phyloP scores from a whole-genome alignment of 2,113 vertebrate species.

The Mionectes macconnelli region DNA sequence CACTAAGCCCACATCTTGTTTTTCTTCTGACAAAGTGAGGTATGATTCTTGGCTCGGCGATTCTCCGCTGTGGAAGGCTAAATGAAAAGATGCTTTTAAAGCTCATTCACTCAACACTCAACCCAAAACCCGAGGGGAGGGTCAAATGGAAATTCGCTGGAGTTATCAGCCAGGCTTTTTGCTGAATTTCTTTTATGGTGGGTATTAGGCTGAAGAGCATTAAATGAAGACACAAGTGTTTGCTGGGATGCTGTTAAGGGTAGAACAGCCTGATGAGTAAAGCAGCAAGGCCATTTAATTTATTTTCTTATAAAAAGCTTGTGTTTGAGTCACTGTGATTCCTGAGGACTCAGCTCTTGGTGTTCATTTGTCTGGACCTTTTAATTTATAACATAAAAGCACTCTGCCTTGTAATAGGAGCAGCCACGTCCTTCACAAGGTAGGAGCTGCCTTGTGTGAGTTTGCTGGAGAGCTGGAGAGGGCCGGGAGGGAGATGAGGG shows the following conservation, averaged over 20 bases:
- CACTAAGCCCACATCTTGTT: constrained; percentile 62
- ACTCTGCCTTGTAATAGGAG: not conserved
- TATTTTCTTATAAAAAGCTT: not conserved
- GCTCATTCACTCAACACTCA: constrained; percentile 55
- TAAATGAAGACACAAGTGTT: not conserved
- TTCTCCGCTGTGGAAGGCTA: constrained; percentile 8
- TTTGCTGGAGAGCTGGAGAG: not conserved
- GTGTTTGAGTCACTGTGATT: not conserved
- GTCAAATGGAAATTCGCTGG: not conserved
- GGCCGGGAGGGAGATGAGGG: not conserved
- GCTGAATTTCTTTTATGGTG: not conserved
- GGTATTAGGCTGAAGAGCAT: not conserved
- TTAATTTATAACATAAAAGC: not conserved
- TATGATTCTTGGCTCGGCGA: constrained; percentile 18
- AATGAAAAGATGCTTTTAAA: constrained; percentile 66
- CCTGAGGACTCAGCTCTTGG: not conserved
- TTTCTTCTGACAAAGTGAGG: constrained; percentile 61
- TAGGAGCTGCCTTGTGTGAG: not conserved
- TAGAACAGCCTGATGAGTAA: not conserved
- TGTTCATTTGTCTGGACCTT: not conserved
- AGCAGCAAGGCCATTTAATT: not conserved
- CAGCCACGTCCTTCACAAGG: not conserved
- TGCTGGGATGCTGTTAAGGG: not conserved
- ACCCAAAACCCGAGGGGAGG: constrained; percentile 31
- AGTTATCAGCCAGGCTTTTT: constrained; percentile 2